Conservation (phyloP, 2,797 vertebrate genomes). For the Microchirus variegatus region DNA sequence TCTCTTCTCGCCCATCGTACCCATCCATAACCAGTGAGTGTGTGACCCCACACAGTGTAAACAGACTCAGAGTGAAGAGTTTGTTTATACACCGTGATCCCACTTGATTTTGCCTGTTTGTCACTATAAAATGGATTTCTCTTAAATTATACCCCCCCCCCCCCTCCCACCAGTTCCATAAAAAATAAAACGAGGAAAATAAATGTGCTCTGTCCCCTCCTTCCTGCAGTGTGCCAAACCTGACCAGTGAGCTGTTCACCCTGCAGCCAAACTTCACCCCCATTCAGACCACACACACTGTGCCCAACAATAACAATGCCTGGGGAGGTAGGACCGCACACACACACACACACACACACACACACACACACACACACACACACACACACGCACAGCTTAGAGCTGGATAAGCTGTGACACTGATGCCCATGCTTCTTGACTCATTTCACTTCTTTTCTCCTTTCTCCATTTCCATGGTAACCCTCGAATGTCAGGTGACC, state of each 20-base stretch:
- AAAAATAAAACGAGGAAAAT: slow-evolving; percentile 22
- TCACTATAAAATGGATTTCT: slow-evolving; percentile 17
- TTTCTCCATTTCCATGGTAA: slow-evolving; percentile 66
- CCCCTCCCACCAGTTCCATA: slow-evolving; percentile 14
- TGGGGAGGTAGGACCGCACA: slow-evolving; percentile 86
- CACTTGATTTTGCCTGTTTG: too few relatives aligned
- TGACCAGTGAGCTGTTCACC: slow-evolving; percentile 91
- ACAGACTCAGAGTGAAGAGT: neutral
- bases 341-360: slow-evolving; percentile 13
- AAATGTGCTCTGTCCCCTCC: slow-evolving; percentile 7
- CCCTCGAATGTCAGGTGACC: slow-evolving; percentile 76
- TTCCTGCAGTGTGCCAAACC: slow-evolving; percentile 85
- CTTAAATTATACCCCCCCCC: slow-evolving; percentile 2
- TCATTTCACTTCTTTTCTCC: slow-evolving; percentile 37
- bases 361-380: neutral
- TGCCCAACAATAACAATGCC: slow-evolving; percentile 84
- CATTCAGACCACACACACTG: slow-evolving; percentile 87
- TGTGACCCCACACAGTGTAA: neutral
- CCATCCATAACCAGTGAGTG: slow-evolving; percentile 88
- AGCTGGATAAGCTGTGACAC: slow-evolving; percentile 32
- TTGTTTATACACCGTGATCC: neutral
- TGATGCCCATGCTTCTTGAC: slow-evolving; percentile 39
- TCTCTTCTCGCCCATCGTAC: slow-evolving; percentile 84
- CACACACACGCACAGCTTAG: slow-evolving; percentile 4
- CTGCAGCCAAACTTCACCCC: slow-evolving; percentile 88